Percentiles rank a stretch among this genome's conserved stretches.
These are phyloP conservation scores for Myotis findleyi DNA, from an alignment of 2,797 vertebrate species.

Conservation along the genomic window DNA sequence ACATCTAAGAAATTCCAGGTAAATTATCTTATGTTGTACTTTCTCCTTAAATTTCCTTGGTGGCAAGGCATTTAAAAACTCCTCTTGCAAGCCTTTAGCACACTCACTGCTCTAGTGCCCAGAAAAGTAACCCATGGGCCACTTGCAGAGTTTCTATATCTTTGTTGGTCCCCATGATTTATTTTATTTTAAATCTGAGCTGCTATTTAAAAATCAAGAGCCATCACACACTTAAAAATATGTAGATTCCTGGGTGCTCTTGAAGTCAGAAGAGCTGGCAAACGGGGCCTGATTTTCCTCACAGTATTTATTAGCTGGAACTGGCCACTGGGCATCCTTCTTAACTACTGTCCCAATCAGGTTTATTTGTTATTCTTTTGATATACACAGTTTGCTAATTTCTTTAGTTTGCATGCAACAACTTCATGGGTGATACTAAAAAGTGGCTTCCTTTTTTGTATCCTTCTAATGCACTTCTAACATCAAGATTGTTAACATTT, in stretches of 20 bases:
- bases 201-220: slow-evolving; percentile 15
- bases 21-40: slow-evolving; percentile 5
- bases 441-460: not conserved
- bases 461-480: not conserved
- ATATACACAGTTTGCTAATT: not conserved
- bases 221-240: not conserved
- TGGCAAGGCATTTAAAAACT: not conserved
- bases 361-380: not conserved
- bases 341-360: not conserved
- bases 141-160: not conserved
- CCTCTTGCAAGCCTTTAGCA: not conserved
- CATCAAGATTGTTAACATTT: not conserved
- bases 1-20: not conserved
- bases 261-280: not conserved
- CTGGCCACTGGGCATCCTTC: not conserved
- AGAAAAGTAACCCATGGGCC: not conserved
- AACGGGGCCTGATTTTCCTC: not conserved
- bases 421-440: not conserved
- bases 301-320: not conserved
- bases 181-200: not conserved
- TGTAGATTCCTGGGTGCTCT: not conserved
- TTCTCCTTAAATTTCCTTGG: not conserved
- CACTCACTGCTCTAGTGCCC: not conserved
- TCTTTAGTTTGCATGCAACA: not conserved
- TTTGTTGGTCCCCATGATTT: not conserved